Percentiles rank a stretch among this genome's conserved stretches.
Evolutionary conservation across 2,888 invertebrate genomes (phyloP).

Genomic region (Dasysyrphus tricinctus): DNA sequence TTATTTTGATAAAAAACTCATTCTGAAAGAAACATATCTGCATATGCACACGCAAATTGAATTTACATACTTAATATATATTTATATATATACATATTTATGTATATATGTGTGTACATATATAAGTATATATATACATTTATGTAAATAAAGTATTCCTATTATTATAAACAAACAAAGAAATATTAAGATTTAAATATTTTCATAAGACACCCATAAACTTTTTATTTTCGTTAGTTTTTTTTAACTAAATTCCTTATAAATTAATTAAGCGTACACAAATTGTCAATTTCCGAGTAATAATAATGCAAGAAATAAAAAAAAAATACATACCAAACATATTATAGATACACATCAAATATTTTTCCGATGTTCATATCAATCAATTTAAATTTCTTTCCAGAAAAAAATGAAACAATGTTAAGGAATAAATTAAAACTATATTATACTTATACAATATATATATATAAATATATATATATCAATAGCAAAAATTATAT

Average conservation of each 20-base stretch:
- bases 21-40: conserved; percentile 66
- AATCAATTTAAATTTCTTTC: conserved; percentile 40
- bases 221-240: not conserved
- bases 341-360: conserved; percentile 42
- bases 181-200: not conserved
- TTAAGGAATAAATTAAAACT: conserved; percentile 7
- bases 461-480: conserved; percentile 47
- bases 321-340: conserved; percentile 20
- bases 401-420: conserved; percentile 27
- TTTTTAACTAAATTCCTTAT: not conserved
- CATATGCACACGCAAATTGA: conserved; percentile 55
- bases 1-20: conserved; percentile 19
- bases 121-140: not conserved
- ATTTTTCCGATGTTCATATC: conserved; percentile 55
- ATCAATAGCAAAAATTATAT: conserved; percentile 5
- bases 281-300: conserved; percentile 50
- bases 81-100: not conserved
- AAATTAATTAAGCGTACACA: conserved; percentile 11
- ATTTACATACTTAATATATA: conserved; percentile 41
- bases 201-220: conserved; percentile 33
- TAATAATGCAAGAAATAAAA: not conserved
- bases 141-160: conserved; percentile 8
- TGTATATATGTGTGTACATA: not conserved
- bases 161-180: conserved; percentile 13
- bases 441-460: not conserved